Evolutionary conservation across 2,888 invertebrate genomes (phyloP).

Genomic region (Empis livida): DNA sequence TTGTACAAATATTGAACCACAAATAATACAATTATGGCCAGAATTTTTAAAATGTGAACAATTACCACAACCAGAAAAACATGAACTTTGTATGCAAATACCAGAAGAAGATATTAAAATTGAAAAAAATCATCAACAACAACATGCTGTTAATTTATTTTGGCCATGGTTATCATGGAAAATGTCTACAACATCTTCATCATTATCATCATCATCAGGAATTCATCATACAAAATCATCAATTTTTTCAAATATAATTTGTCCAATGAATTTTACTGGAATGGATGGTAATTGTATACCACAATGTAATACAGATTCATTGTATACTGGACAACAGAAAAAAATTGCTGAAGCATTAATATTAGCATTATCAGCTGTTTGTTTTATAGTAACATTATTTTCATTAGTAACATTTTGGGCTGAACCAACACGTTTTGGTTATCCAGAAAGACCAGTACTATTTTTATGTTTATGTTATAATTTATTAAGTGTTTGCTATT

Average conservation of each 20-base stretch:
- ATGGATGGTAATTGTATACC: slow-evolving; percentile 44
- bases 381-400: slow-evolving; percentile 70
- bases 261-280: slow-evolving; percentile 47
- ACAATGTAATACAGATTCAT: slow-evolving; percentile 53
- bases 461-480: slow-evolving; percentile 83
- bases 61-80: slow-evolving; percentile 59
- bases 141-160: slow-evolving; percentile 15
- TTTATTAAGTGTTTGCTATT: slow-evolving; percentile 62
- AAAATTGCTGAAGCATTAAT: slow-evolving; percentile 59
- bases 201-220: not conserved
- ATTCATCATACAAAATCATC: slow-evolving; percentile 6
- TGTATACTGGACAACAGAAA: slow-evolving; percentile 54
- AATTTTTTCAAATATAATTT: slow-evolving; percentile 28
- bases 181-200: slow-evolving; percentile 14
- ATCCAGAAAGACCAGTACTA: slow-evolving; percentile 84
- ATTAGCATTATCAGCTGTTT: slow-evolving; percentile 62
- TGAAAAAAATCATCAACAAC: slow-evolving; percentile 11
- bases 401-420: slow-evolving; percentile 77
- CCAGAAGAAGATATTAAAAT: slow-evolving; percentile 15
- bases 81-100: slow-evolving; percentile 66
- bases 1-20: slow-evolving; percentile 44
- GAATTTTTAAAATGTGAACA: slow-evolving; percentile 62
- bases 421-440: slow-evolving; percentile 77
- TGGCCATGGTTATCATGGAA: slow-evolving; percentile 32
- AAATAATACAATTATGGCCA: slow-evolving; percentile 58